Conservation (phyloP, 2,113 vertebrate species). For the Narcine bancroftii region DNA sequence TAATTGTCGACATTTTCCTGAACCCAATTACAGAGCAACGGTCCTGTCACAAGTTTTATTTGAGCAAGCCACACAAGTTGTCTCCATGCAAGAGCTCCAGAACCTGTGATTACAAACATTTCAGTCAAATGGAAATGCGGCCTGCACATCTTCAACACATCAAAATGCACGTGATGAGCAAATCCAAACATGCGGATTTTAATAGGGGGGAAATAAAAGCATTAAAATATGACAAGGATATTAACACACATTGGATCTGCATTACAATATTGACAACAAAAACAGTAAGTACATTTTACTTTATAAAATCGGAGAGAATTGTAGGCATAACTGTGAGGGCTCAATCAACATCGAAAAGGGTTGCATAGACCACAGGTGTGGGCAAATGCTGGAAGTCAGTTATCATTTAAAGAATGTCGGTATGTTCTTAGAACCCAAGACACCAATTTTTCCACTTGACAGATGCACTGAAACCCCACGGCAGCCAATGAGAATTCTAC, state of each 20-base stretch:
- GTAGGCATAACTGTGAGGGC: neutral
- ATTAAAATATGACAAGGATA: too few species aligned
- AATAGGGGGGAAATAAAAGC: neutral
- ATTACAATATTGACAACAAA: neutral
- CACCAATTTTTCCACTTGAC: neutral
- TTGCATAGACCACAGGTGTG: neutral
- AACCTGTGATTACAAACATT: neutral
- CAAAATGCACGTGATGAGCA: neutral
- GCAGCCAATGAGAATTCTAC: neutral
- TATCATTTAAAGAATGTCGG: neutral
- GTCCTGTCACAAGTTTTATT: neutral
- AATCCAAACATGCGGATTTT: neutral
- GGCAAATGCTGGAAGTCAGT: neutral
- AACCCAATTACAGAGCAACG: neutral
- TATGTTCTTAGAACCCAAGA: neutral
- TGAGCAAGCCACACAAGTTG: neutral
- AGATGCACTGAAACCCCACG: neutral
- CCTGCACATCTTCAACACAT: neutral
- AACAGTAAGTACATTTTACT: neutral
- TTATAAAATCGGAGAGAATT: neutral
- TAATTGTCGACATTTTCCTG: slow-evolving; percentile 12
- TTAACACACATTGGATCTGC: neutral
- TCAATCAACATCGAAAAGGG: neutral
- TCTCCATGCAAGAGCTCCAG: neutral
- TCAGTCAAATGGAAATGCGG: neutral